Conservation (phyloP, 2,888 invertebrate genomes). For the Luperina nickerlii region DNA sequence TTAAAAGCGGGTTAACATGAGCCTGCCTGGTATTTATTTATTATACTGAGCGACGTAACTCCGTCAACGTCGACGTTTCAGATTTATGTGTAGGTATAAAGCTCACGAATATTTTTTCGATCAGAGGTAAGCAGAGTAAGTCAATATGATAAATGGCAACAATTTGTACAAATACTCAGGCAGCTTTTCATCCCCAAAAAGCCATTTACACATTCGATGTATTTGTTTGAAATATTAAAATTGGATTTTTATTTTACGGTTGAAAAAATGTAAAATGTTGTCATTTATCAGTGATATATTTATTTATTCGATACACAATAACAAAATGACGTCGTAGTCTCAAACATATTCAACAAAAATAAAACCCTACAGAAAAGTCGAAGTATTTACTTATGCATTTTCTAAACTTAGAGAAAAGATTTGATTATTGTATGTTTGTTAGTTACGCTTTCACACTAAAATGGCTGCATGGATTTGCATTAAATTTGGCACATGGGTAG, state of each 20-base stretch:
- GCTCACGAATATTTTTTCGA: constrained; percentile 53
- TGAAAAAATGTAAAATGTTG: background rate
- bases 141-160: constrained; percentile 53
- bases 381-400: background rate
- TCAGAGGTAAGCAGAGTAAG: constrained; percentile 48
- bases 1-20: constrained; percentile 64
- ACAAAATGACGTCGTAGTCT: too few species aligned
- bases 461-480: too few species aligned
- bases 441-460: too few species aligned
- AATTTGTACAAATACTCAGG: constrained; percentile 31
- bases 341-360: background rate
- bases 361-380: background rate
- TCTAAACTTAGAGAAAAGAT: background rate
- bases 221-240: background rate
- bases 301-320: background rate
- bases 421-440: background rate
- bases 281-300: background rate
- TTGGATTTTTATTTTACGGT: background rate
- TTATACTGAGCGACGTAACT: constrained; percentile 57
- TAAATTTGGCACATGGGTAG: too few species aligned
- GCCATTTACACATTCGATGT: constrained; percentile 13
- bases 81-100: constrained; percentile 50
- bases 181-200: constrained; percentile 31
- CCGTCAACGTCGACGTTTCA: constrained; percentile 55
- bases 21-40: constrained; percentile 63